Base-by-base conservation (phyloP, 2,888 invertebrate genomes). In the Drosophila borealis region DNA sequence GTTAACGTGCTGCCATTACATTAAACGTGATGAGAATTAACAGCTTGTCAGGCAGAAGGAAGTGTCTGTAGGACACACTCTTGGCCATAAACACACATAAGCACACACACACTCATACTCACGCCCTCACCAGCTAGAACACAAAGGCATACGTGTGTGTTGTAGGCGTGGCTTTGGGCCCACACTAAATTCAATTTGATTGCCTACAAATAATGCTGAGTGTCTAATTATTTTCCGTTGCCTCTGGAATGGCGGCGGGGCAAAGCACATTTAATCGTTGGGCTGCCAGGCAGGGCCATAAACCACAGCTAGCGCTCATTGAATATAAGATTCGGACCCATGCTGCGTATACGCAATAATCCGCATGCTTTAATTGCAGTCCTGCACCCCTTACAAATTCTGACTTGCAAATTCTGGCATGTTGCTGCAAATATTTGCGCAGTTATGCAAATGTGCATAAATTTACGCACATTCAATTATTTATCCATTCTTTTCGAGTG, bases 21-120 rank as follows among this genome's bases (percentile, higher is more conserved):
- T 82, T 85, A 85, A 85, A 85, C 84, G 84, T 85, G 84, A 88
- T 86, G 88, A 80, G 84, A 88, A 85, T 85, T 85, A 88, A 88
- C 88, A 84, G 88, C 77, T 72, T 70, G 77, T 77, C 77, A 70
- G 68, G 46, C 71, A 37, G 29, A 59, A 36, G 44, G 56, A 65
- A 68, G 57, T 68, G 72, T 66, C 44, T 56, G 64, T 44, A 33
- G 56, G 51, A 54, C 54, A 50, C 69, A 63, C 55, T 53, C 68
- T 53, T 60, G 51, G 34, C 46, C 57, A 46, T 34, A 45, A 14
- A 41, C 33, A 39, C 42, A 46, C 34, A 67, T 21, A 55, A 19
- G 39, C 55, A 63, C 21, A 33, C 21, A 53, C 14, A 34, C 48
- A 14, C 39, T 14, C 17, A 33, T 8, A 37, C 25, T 14, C 25